Percentiles rank a stretch among this genome's conserved stretches.
Conservation (phyloP, 1,140 invertebrate genomes). For the Dreissena polymorpha region DNA sequence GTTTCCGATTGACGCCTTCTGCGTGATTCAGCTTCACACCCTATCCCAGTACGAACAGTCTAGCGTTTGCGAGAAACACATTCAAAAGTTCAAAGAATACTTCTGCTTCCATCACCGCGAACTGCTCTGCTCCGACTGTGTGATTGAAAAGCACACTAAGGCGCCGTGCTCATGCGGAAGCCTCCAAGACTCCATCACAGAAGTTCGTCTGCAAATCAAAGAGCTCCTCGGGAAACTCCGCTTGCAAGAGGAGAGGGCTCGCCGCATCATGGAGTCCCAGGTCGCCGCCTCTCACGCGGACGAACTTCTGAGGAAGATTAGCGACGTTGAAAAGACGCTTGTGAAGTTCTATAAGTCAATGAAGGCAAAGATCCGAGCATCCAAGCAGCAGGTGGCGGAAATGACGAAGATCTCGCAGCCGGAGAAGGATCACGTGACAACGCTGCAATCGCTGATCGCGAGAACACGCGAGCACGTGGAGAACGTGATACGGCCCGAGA, state of each 20-base stretch:
- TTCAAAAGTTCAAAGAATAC: constrained; percentile 53
- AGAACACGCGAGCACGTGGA: constrained; percentile 48
- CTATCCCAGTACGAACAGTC: constrained; percentile 44
- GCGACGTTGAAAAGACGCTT: constrained; percentile 44
- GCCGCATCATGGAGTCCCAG: constrained; percentile 49
- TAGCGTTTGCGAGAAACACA: constrained; percentile 44
- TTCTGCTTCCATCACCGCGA: constrained; percentile 55
- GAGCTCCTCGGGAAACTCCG: constrained; percentile 48
- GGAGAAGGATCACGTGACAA: constrained; percentile 28
- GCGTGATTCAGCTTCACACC: constrained; percentile 54
- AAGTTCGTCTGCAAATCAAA: constrained; percentile 54
- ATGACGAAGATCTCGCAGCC: constrained; percentile 44
- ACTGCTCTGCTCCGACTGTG: constrained; percentile 50
- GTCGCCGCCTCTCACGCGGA: constrained; percentile 27
- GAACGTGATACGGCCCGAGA: constrained; percentile 43
- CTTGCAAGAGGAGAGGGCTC: constrained; percentile 42
- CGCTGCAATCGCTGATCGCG: constrained; percentile 25
- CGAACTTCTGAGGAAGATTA: constrained; percentile 41
- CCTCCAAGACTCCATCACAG: constrained; percentile 49
- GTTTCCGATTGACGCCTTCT: constrained; percentile 51
- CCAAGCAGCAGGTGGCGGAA: constrained; percentile 46
- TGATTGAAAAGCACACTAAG: constrained; percentile 46
- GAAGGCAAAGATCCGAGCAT: constrained; percentile 45
- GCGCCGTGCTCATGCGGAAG: constrained; percentile 50
- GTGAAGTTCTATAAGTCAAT: constrained; percentile 47